These are phyloP conservation scores for Aulostomus chinensis DNA, from an alignment of 2,797 vertebrate genomes.

Conservation along the genomic window DNA sequence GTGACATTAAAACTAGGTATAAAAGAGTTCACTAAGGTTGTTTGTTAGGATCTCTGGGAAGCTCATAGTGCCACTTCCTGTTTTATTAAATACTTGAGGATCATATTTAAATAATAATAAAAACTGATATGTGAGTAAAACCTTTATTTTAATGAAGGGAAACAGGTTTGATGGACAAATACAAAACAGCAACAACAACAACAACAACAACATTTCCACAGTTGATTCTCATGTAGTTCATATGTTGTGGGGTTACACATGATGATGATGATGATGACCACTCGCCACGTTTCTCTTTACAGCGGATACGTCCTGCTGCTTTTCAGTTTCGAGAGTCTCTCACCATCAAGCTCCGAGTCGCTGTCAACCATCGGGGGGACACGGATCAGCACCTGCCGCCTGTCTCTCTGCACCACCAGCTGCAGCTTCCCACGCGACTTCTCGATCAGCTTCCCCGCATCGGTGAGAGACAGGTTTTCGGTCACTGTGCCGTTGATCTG, in stretches of 20 bases:
- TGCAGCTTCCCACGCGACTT: conserved; percentile 95
- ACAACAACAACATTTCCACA: conserved; percentile 34
- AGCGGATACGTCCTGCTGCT: conserved; percentile 65
- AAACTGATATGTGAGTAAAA: conserved; percentile 55
- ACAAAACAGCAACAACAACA: conserved; percentile 48
- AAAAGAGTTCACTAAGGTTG: conserved; percentile 43
- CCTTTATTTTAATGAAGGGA: conserved; percentile 66
- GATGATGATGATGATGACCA: conserved; percentile 27
- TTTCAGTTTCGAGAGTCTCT: conserved; percentile 70
- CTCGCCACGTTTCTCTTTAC: conserved; percentile 47
- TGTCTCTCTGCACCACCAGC: conserved; percentile 92
- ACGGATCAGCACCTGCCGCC: conserved; percentile 88
- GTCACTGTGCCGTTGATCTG: conserved; percentile 98
- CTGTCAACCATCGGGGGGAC: conserved; percentile 93
- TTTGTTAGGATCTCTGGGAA: conserved; percentile 7
- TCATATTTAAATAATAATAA: conserved; percentile 54
- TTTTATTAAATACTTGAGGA: conserved; percentile 12
- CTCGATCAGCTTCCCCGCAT: conserved; percentile 95
- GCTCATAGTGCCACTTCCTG: neutral
- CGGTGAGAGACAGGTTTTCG: conserved; percentile 94
- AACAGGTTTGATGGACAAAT: conserved; percentile 51
- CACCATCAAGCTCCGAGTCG: conserved; percentile 96
- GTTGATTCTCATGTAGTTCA: conserved; percentile 34
- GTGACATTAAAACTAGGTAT: conserved; percentile 72
- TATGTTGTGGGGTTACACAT: conserved; percentile 26